Evolutionary conservation across 2,797 vertebrate genomes (phyloP), one percentile per base, ranked within the genome.

Genomic region (Typhlichthys subterraneus): DNA sequence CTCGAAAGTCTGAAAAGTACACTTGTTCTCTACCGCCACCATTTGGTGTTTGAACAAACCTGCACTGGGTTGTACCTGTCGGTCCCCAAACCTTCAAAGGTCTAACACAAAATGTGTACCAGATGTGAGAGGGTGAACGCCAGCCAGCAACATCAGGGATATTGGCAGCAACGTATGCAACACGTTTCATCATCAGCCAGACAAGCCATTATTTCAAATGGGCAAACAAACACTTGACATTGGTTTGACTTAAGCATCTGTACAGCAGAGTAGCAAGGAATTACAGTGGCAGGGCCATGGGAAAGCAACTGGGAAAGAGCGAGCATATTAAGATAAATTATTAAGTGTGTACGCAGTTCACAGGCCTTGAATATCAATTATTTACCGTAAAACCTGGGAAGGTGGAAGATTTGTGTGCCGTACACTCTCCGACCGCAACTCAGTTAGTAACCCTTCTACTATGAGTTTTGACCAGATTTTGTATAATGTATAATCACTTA

Each of bases 191-290:
- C 89, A 9, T 50, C 72, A 85, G 88, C 87, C 87, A 89, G 82
- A 81, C 69, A 76, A 84, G 80, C 80, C 75, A 87, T 89, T 91
- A 87, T 85, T 88, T 89, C 84, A 89, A 83, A 89, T 69, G 82
- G 80, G 81, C 87, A 89, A 90, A 91, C 87, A 91, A 90, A 90
- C 88, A 89, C 79, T 89, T 91, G 82, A 89, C 86, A 85, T 78
- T 87, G 75, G 88, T 87, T 87, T 89, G 85, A 88, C 83, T 87
- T 79, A 82, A 87, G 86, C 88, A 91, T 89, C 85, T 89, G 89
- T 75, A 83, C 62, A 77, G 77, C 87, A 90, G 85, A 84, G 80
- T 81, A 33, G 77, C 72, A 66, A 82, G 49, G 31, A 71, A 65
- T 73, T 72, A 61, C 79, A 75, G 72, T 53, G 63, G 80, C 83